Evolutionary conservation across 2,888 invertebrate species (phyloP).

Genomic region (Vandiemenella viatica): DNA sequence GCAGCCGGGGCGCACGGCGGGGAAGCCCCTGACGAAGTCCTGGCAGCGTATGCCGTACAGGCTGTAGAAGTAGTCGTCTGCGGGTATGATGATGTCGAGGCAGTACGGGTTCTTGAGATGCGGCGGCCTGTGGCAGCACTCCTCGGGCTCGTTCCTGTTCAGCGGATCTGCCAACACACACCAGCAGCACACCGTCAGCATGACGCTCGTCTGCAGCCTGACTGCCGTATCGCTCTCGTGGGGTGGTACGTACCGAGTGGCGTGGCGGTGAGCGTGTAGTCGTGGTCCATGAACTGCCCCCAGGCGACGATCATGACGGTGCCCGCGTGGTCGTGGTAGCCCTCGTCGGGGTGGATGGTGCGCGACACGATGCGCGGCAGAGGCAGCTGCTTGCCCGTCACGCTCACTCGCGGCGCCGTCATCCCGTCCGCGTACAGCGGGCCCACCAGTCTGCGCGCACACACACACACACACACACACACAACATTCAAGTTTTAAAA

Average conservation of each 20-base stretch:
- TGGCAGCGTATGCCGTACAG: constrained; percentile 72
- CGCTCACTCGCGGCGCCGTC: constrained; percentile 64
- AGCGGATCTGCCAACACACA: constrained; percentile 47
- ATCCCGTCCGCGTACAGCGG: constrained; percentile 76
- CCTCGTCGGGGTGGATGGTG: constrained; percentile 84
- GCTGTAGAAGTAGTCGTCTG: constrained; percentile 81
- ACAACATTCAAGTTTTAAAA: no score
- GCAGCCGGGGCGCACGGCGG: constrained; percentile 75
- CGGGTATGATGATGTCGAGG: constrained; percentile 74
- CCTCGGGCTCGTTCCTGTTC: constrained; percentile 80
- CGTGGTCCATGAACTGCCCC: constrained; percentile 93
- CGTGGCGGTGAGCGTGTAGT: constrained; percentile 76
- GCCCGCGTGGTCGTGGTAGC: constrained; percentile 84
- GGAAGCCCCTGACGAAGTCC: constrained; percentile 79
- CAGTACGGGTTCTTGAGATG: constrained; percentile 82
- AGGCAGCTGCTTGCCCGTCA: constrained; percentile 62
- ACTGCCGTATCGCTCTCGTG: no score
- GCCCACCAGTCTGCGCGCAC: constrained; percentile 43
- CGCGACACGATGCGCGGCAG: constrained; percentile 72
- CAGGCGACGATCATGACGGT: constrained; percentile 87
- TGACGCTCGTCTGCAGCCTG: background rate
- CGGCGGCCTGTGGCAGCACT: constrained; percentile 68
- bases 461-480: no score
- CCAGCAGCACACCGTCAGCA: no score
- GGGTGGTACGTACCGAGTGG: constrained; percentile 52